phyloP scores from a whole-genome alignment of 2,113 vertebrate genomes.

The Climacteris rufus region DNA sequence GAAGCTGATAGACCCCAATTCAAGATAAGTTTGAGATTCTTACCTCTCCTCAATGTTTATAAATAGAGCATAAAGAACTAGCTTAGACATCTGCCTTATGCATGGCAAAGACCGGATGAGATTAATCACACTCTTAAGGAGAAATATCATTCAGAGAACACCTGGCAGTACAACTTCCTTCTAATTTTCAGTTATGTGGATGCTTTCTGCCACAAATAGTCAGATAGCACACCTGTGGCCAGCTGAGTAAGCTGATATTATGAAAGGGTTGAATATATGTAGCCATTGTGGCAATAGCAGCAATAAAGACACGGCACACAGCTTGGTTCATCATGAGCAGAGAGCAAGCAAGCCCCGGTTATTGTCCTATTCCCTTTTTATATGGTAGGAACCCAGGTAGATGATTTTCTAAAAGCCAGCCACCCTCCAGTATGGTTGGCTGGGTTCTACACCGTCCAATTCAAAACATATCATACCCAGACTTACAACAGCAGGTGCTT shows the following conservation, averaged over 20 bases:
- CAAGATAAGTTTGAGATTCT: not conserved
- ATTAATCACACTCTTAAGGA: not conserved
- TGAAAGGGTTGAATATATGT: not conserved
- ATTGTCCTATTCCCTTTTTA: too few relatives aligned
- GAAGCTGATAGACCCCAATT: not conserved
- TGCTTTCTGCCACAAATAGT: not conserved
- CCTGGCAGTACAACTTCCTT: not conserved
- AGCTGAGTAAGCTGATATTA: not conserved
- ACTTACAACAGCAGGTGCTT: too few relatives aligned
- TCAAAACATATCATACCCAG: too few relatives aligned
- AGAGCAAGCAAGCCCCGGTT: too few relatives aligned
- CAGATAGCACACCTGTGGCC: not conserved
- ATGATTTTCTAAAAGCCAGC: too few relatives aligned
- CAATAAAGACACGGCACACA: too few relatives aligned
- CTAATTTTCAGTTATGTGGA: not conserved
- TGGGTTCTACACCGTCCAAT: too few relatives aligned
- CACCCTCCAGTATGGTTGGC: too few relatives aligned
- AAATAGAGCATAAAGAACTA: not conserved
- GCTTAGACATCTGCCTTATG: not conserved
- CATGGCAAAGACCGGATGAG: not conserved
- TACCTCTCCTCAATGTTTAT: not conserved
- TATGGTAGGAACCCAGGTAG: too few relatives aligned
- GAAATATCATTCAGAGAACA: not conserved
- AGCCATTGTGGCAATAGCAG: too few relatives aligned
- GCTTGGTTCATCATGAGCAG: too few relatives aligned